Evolutionary conservation across 2,888 invertebrate genomes (phyloP).

Genomic region (Sceliomorpha sp.): DNA sequence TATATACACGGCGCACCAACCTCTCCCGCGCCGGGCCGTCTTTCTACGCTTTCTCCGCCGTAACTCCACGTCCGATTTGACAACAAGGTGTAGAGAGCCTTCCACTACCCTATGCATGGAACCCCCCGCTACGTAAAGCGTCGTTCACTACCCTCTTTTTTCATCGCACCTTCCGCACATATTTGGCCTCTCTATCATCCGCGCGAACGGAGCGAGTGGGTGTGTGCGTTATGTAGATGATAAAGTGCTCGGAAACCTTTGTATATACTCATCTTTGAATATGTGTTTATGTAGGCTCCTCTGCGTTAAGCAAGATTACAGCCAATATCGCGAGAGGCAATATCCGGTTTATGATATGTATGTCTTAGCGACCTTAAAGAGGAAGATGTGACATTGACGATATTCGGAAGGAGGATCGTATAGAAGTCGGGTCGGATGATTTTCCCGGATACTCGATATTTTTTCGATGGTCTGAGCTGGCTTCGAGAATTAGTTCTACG

Average conservation of each 20-base stretch:
- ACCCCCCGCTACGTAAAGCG: constrained; percentile 43
- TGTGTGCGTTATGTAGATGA: constrained; percentile 41
- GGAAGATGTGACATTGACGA: constrained; percentile 2
- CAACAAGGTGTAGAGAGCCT: constrained; percentile 55
- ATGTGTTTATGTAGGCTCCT: constrained; percentile 36
- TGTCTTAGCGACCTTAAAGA: constrained; percentile 17
- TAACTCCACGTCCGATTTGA: constrained; percentile 63
- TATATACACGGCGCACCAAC: constrained; percentile 45
- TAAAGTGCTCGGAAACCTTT: constrained; percentile 43
- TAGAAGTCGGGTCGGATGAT: background rate
- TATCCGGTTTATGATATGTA: constrained; percentile 15
- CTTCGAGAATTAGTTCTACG: too few relatives aligned
- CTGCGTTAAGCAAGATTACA: constrained; percentile 29
- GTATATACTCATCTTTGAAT: constrained; percentile 20
- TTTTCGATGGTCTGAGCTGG: too few relatives aligned
- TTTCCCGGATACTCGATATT: too few relatives aligned
- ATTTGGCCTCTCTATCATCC: constrained; percentile 32
- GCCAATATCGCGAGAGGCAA: constrained; percentile 24
- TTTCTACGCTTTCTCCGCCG: constrained; percentile 42
- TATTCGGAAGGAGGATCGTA: background rate
- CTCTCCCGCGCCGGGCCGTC: constrained; percentile 42
- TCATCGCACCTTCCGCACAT: constrained; percentile 16
- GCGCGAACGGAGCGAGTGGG: constrained; percentile 20
- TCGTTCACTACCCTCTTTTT: constrained; percentile 42
- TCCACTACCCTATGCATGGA: constrained; percentile 64